Base-by-base conservation (phyloP, 2,888 invertebrate species). In the Drosophila limbata region DNA sequence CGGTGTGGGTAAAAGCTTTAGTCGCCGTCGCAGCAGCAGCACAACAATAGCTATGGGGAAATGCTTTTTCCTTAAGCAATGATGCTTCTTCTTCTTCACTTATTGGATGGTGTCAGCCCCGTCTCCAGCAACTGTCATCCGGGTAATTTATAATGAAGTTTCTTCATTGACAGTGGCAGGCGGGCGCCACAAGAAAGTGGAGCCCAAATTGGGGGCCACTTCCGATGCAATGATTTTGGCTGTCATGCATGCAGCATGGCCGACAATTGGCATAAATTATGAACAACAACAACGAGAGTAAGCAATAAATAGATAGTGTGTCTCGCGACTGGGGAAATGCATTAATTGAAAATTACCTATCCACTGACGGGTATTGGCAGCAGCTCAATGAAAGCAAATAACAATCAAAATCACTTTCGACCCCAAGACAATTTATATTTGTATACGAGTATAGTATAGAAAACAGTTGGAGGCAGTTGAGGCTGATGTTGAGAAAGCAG, bases 371-470 rank as follows among this genome's bases (percentile, higher is more conserved):
- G 13, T 15, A 56, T 53, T 61, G 73, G 31, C 39, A 63, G 59
- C n/a, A 19, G 19, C 31, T 21, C 63, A 50, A 39, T 35, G 63
- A 67, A 84, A 80, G 78, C 80, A 85, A 87, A 89, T 86, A 84
- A 80, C 85, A 80, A 87, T 78, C 83, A 82, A 84, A 89, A 88
- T 89, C 88, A 85, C 85, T 89, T 85, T 80, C 76, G 85, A 86
- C 88, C 85, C 72, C 85, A 71, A 82, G 74, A 70, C 89, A 71
- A 89, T 86, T 89, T 89, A 83, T 81, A 81, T 59, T 51, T 45
- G 45, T 50, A 61, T 45, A 40, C 19, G 19, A 19, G 19, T n/a
- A 15, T 3, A 31, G 9, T 31, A 52, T 35, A 50, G 50, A 47
- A 56, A 37, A 71, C 42, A 45, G 68, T 73, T 53, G 37, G 53